Evolutionary conservation across 2,797 vertebrate genomes (phyloP).

Genomic region (Cirrhinus molitorella): DNA sequence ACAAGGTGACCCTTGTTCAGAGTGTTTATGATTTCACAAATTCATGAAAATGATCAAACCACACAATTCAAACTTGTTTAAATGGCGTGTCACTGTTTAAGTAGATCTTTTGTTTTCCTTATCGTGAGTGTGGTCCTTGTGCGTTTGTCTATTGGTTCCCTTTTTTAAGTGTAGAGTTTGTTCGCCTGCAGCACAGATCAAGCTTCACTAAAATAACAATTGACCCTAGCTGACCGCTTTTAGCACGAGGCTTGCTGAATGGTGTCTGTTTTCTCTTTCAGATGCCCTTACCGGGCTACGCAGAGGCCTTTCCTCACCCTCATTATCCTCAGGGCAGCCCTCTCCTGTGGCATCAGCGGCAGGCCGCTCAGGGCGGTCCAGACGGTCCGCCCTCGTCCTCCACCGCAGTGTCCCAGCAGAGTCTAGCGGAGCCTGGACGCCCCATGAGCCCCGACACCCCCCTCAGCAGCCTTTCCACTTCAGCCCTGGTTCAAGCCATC

Average conservation of each 20-base stretch:
- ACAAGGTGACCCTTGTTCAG: slow-evolving; percentile 34
- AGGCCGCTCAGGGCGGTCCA: slow-evolving; percentile 80
- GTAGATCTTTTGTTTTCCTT: slow-evolving; percentile 51
- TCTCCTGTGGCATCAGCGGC: slow-evolving; percentile 89
- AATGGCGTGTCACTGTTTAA: slow-evolving; percentile 59
- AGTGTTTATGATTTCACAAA: slow-evolving; percentile 55
- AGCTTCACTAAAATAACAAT: slow-evolving; percentile 51
- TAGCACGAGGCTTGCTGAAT: not conserved
- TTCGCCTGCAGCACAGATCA: slow-evolving; percentile 58
- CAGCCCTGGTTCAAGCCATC: slow-evolving; percentile 95
- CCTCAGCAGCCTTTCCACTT: slow-evolving; percentile 94
- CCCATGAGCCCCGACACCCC: slow-evolving; percentile 82
- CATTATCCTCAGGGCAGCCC: slow-evolving; percentile 92
- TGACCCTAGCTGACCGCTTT: slow-evolving; percentile 27
- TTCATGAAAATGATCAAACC: slow-evolving; percentile 52
- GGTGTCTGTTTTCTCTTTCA: slow-evolving; percentile 67
- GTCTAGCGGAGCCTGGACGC: slow-evolving; percentile 82
- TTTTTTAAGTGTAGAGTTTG: slow-evolving; percentile 53
- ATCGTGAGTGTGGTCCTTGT: slow-evolving; percentile 56
- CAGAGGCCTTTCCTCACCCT: slow-evolving; percentile 93
- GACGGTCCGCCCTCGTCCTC: slow-evolving; percentile 82
- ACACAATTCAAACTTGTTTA: slow-evolving; percentile 69
- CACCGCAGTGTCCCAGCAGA: slow-evolving; percentile 85
- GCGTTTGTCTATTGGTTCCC: slow-evolving; percentile 53
- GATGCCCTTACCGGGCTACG: slow-evolving; percentile 96